Base-by-base conservation (phyloP, 2,888 invertebrate genomes). In the Erynnis tages region DNA sequence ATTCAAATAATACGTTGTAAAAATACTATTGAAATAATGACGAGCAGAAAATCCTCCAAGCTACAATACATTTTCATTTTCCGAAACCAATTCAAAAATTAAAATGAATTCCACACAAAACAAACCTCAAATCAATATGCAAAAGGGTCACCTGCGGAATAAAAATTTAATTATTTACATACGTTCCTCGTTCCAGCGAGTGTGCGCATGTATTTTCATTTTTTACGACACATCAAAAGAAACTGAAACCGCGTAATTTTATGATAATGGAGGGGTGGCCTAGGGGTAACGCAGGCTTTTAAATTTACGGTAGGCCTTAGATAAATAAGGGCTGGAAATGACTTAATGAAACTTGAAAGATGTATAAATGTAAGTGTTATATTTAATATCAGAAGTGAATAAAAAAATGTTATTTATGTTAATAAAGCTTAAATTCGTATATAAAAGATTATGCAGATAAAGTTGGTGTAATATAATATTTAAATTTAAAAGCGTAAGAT, bases 151-250 rank as follows among this genome's bases (percentile, higher is more conserved):
- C 49, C 32, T 21, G 14, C 40, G 55, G 35, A 55, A 54, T 55
- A 53, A 56, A 54, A 56, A 58, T 56, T 58, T 56, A 59, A 57
- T 59, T 59, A 54, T 55, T 54, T 41, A 40, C 48, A 38, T 32
- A 53, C 56, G 54, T 56, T 46, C 50, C 49, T 19, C 41, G 14
- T 63, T 64, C 66, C 62, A 56, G 61, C 52, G 68, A 69, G 67
- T 66, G 67, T 62, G 69, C 63, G 58, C 70, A 69, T 74, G 76
- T 79, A 74, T 76, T 77, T 78, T 76, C 74, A 76, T 80, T 78
- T 82, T 81, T 82, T 82, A 82, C 67, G 80, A 79, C 79, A 82
- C 85, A 86, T 85, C 83, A 87, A 84, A 84, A 83, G 86, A 86
- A 87, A 85, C 84, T 84, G 85, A 82, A 82, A 86, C 77, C 76